phyloP scores from a whole-genome alignment of 2,888 invertebrate genomes.

The Lapara coniferarum region DNA sequence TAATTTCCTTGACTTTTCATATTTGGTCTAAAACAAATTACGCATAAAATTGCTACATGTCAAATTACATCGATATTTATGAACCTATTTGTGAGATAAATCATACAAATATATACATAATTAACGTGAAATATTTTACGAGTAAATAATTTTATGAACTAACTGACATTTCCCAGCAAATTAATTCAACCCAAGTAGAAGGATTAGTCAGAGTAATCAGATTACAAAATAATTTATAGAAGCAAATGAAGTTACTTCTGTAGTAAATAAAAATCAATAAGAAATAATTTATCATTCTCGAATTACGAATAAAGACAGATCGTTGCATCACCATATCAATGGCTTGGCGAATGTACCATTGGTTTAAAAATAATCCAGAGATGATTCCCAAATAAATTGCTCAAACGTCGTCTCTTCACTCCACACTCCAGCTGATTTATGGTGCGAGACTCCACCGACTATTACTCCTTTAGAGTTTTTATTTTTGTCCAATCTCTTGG shows the following conservation, averaged over 20 bases:
- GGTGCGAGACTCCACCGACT: slow-evolving; percentile 70
- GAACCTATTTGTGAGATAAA: neutral
- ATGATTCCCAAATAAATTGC: slow-evolving; percentile 73
- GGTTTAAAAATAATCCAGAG: slow-evolving; percentile 36
- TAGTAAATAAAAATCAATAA: neutral
- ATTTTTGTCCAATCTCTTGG: slow-evolving; percentile 60
- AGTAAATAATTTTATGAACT: neutral
- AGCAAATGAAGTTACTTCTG: neutral
- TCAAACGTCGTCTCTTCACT: slow-evolving; percentile 60
- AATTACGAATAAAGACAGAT: slow-evolving; percentile 23
- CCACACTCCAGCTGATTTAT: slow-evolving; percentile 73
- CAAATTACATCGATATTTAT: slow-evolving; percentile 3
- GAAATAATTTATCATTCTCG: slow-evolving; percentile 17
- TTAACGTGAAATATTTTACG: neutral
- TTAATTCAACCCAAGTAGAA: neutral
- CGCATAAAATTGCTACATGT: neutral
- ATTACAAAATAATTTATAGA: neutral
- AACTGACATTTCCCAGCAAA: slow-evolving; percentile 2
- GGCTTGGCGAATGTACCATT: slow-evolving; percentile 34
- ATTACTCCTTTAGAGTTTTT: slow-evolving; percentile 67
- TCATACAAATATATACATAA: slow-evolving; percentile 9
- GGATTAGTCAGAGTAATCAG: neutral
- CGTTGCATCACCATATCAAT: slow-evolving; percentile 31
- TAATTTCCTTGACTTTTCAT: slow-evolving; percentile 1
- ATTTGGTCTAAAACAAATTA: slow-evolving; percentile 14